These are phyloP conservation scores for Tiphia femorata DNA, from an alignment of 2,888 invertebrate species.

Conservation along the genomic window DNA sequence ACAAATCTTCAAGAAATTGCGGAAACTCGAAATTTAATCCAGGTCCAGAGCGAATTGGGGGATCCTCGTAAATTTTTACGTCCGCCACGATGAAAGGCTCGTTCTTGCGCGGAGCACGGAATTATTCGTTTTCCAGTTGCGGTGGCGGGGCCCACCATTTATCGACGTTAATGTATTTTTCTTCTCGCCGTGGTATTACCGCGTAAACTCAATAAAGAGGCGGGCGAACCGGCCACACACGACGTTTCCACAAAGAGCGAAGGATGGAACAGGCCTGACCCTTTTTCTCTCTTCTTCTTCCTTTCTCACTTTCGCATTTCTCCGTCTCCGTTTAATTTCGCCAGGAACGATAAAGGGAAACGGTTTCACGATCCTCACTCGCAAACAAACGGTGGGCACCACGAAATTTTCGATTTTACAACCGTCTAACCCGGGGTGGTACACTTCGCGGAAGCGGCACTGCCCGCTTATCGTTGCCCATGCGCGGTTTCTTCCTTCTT, in stretches of 20 bases:
- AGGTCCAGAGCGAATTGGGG: too few species aligned
- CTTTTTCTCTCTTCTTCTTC: slow-evolving; percentile 19
- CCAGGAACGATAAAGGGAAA: slow-evolving; percentile 44
- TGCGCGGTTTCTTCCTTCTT: not conserved
- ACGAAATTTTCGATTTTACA: slow-evolving; percentile 55
- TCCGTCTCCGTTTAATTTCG: slow-evolving; percentile 31
- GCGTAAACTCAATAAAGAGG: slow-evolving; percentile 48
- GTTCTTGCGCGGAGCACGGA: too few species aligned
- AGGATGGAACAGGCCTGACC: slow-evolving; percentile 32
- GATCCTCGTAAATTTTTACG: too few species aligned
- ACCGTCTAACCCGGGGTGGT: slow-evolving; percentile 40
- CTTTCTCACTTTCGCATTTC: not conserved
- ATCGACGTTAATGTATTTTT: slow-evolving; percentile 42
- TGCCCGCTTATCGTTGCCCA: too few species aligned
- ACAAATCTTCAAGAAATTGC: too few species aligned
- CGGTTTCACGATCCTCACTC: slow-evolving; percentile 43
- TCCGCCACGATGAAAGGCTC: too few species aligned
- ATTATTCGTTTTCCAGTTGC: too few species aligned
- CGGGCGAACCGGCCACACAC: slow-evolving; percentile 47
- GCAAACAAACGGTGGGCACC: slow-evolving; percentile 56
- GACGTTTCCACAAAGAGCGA: slow-evolving; percentile 26
- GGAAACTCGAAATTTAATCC: too few species aligned
- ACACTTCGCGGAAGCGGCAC: slow-evolving; percentile 59
- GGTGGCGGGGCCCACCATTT: too few species aligned
- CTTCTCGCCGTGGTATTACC: slow-evolving; percentile 42